Evolutionary conservation across 2,113 vertebrate species (phyloP), one percentile per base, ranked within the genome.

Genomic region (Fulmarus glacialis): DNA sequence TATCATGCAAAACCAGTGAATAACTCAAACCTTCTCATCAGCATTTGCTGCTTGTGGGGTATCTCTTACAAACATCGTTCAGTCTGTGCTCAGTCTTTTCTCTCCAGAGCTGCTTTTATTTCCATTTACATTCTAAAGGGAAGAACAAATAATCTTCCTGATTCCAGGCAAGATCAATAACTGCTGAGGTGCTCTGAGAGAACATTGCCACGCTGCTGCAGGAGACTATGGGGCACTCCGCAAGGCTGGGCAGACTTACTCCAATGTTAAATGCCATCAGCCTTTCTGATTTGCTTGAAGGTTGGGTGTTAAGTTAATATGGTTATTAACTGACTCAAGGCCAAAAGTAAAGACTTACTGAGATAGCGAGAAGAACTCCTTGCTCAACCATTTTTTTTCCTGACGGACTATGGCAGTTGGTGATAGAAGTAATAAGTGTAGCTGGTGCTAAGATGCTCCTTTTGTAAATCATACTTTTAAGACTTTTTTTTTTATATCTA

Each of bases 11-110:
- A 97, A 86, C 17, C 11, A 89, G 7, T 82, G 93, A 94, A 75
- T 89, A 94, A 91, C 89, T 94, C 81, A 87, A 87, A 89, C 87
- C 36, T 96, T 82, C 52, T 96, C 87, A 95, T 96, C 95, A 94
- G 82, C 85, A 75, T 92, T 94, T 92, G 58, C 84, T 93, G 40
- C 73, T 91, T 38, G 34, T 45, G 74, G 86, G 52, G 52, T 87
- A 38, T 87, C 21, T 89, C 75, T 93, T 94, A 38, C 75, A 93
- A 87, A 82, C 20, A 68, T 79, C 15, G 0, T 67, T 91, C 91
- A 89, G 56, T 64, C 56, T 91, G 30, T 75, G 60, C 56, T 84
- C 59, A 88, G 83, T 73, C 83, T 84, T 87, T 92, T 93, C 43
- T 94, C 77, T 85, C 40, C 64, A 68, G 73, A 82, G 36, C 68